Evolutionary conservation across 2,888 invertebrate genomes (phyloP).

Genomic region (Rhodophaea formosa): DNA sequence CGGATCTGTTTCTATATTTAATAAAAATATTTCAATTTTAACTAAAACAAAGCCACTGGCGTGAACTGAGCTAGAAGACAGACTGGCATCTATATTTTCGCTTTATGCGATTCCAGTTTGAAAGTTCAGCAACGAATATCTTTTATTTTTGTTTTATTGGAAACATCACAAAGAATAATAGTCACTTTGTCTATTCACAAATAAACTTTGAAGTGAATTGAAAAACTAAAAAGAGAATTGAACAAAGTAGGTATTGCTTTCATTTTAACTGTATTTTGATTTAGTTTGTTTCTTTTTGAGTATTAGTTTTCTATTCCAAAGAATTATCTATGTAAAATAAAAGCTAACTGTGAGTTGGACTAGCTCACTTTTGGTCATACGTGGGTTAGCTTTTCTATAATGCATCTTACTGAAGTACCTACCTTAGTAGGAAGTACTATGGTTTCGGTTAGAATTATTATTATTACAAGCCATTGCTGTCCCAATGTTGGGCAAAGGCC

Average conservation of each 20-base stretch:
- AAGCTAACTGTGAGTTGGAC: too few species aligned
- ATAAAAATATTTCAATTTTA: conserved; percentile 5
- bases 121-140: conserved; percentile 3
- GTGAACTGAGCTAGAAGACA: neutral
- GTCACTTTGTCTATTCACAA: neutral
- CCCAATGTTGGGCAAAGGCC: too few species aligned
- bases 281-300: neutral
- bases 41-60: conserved; percentile 1
- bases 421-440: too few species aligned
- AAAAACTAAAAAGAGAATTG: neutral
- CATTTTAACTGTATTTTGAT: neutral
- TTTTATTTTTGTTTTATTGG: conserved; percentile 9
- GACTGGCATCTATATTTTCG: conserved; percentile 3
- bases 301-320: neutral
- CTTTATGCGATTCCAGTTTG: conserved; percentile 5
- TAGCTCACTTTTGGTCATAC: too few species aligned
- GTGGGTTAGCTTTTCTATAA: too few species aligned
- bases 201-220: neutral
- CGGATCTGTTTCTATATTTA: neutral
- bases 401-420: too few species aligned
- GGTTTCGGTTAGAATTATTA: too few species aligned
- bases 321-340: too few species aligned
- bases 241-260: neutral
- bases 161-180: conserved; percentile 2
- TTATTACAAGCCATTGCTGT: too few species aligned